These are phyloP conservation scores for Trissonchulus sp. DNA, from an alignment of 2,888 invertebrate genomes.

Conservation along the genomic window DNA sequence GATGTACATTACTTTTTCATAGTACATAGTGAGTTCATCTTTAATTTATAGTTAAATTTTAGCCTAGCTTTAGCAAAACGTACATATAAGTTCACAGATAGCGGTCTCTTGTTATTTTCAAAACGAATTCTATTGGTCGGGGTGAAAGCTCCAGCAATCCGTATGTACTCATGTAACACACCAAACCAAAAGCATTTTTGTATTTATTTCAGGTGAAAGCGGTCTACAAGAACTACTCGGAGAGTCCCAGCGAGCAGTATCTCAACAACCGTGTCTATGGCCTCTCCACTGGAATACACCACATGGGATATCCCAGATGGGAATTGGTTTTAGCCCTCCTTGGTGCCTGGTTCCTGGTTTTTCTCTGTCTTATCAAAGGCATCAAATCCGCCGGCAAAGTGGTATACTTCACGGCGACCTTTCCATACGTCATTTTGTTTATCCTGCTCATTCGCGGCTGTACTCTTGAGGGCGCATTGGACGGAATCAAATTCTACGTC, in stretches of 20 bases:
- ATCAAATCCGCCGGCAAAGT: constrained; percentile 29
- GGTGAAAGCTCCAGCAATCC: no score
- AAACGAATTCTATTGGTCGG: no score
- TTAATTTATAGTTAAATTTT: no score
- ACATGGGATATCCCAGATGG: constrained; percentile 22
- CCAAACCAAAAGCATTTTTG: no score
- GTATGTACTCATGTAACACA: no score
- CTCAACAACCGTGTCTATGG: constrained; percentile 4
- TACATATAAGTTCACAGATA: no score
- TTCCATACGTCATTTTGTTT: constrained; percentile 27
- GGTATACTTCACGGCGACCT: constrained; percentile 30
- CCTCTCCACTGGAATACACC: constrained; percentile 12
- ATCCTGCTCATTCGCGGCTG: constrained; percentile 25
- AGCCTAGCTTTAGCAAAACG: no score
- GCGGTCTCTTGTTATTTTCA: no score
- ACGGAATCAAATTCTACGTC: constrained; percentile 29
- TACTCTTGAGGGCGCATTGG: constrained; percentile 22
- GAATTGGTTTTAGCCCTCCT: constrained; percentile 23
- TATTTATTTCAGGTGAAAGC: neutral
- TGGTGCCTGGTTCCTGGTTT: constrained; percentile 27
- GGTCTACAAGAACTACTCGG: constrained; percentile 1
- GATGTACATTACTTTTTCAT: no score
- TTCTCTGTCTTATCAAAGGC: constrained; percentile 25
- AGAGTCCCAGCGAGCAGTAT: constrained; percentile 10
- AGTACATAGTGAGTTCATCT: no score